Evolutionary conservation across 2,888 invertebrate genomes (phyloP).

Genomic region (Arctia plantaginis): DNA sequence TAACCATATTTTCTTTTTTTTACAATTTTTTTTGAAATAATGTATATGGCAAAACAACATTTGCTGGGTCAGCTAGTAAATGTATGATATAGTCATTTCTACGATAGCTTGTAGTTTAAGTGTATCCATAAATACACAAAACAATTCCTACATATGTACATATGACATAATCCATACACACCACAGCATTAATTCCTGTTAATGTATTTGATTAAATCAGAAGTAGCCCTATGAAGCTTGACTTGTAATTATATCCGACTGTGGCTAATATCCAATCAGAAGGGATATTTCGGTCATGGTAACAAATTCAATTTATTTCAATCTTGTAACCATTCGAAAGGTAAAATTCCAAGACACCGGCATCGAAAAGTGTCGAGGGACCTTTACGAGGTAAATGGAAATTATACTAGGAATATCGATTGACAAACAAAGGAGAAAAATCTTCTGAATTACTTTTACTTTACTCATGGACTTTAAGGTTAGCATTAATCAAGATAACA

Average conservation of each 20-base stretch:
- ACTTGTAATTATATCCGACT: not conserved
- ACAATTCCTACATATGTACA: not conserved
- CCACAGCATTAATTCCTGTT: not conserved
- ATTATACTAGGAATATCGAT: not conserved
- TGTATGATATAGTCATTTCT: not conserved
- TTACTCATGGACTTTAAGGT: not conserved
- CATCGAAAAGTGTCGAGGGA: slow-evolving; percentile 1
- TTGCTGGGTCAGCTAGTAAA: not conserved
- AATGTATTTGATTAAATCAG: not conserved
- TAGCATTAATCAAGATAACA: too few species aligned
- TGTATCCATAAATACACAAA: not conserved
- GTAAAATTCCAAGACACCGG: not conserved
- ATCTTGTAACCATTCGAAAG: not conserved
- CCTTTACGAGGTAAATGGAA: not conserved
- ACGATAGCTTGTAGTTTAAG: not conserved
- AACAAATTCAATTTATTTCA: slow-evolving; percentile 4
- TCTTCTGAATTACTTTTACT: not conserved
- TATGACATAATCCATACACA: not conserved
- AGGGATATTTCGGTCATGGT: not conserved
- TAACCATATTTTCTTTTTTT: too few species aligned
- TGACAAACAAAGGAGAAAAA: not conserved
- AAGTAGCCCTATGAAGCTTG: not conserved
- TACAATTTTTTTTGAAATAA: too few species aligned
- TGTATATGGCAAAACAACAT: too few species aligned
- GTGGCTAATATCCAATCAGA: not conserved